phyloP scores from a whole-genome alignment of 2,797 vertebrate species.

The Kryptolebias ocellatus region DNA sequence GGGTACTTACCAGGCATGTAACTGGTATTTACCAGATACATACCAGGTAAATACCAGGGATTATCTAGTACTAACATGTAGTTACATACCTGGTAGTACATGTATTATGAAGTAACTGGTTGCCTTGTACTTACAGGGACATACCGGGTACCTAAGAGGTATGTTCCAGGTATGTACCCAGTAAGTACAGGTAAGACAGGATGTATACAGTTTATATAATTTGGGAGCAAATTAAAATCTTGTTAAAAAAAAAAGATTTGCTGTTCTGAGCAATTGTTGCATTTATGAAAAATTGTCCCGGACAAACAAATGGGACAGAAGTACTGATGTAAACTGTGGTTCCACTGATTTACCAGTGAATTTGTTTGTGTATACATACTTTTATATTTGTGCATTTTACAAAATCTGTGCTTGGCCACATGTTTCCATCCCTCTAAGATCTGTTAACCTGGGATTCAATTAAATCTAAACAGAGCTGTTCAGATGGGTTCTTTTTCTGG shows the following conservation, averaged over 20 bases:
- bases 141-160: too few species aligned
- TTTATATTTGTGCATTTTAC: background rate
- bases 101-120: too few species aligned
- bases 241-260: background rate
- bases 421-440: background rate
- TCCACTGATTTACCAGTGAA: background rate
- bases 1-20: too few species aligned
- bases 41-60: too few species aligned
- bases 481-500: background rate
- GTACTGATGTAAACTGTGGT: background rate
- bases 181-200: too few species aligned
- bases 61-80: too few species aligned
- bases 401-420: background rate
- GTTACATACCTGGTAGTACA: too few species aligned
- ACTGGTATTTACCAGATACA: too few species aligned
- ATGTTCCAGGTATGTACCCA: too few species aligned
- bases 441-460: conserved; percentile 1
- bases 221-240: background rate
- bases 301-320: background rate
- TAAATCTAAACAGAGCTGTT: background rate
- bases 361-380: background rate
- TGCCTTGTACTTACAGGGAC: too few species aligned
- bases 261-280: background rate
- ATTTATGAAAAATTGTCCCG: background rate
- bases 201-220: background rate